Conservation (phyloP, 2,113 vertebrate species). For the Pitta sordida region DNA sequence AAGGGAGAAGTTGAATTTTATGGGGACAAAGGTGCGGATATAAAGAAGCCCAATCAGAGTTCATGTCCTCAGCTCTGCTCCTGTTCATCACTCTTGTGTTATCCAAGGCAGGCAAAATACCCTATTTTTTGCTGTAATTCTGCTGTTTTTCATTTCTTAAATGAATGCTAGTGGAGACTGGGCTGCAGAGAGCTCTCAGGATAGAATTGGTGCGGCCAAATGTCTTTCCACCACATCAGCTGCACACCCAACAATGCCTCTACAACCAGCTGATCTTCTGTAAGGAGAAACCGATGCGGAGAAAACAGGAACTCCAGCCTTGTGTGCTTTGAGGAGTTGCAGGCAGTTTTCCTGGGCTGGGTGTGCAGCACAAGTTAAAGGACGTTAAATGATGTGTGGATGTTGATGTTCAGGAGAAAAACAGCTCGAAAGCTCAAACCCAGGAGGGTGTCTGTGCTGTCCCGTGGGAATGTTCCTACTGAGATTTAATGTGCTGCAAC, state of each 20-base stretch:
- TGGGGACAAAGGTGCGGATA: background rate
- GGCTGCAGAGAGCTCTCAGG: background rate
- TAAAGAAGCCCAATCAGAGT: background rate
- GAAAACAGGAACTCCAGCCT: background rate
- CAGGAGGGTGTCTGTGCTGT: background rate
- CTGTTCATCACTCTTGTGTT: background rate
- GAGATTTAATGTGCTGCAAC: background rate
- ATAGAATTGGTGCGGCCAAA: fast-evolving
- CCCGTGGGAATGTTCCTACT: background rate
- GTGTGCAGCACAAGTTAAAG: background rate
- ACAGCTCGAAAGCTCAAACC: background rate
- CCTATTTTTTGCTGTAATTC: background rate
- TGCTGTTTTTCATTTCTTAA: background rate
- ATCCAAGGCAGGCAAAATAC: background rate
- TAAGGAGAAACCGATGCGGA: background rate
- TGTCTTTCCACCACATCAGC: background rate
- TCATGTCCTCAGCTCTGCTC: fast-evolving
- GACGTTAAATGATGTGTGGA: background rate
- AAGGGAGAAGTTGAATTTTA: background rate
- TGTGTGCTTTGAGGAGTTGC: background rate
- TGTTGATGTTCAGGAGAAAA: background rate
- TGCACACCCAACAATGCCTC: background rate
- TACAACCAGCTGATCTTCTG: background rate
- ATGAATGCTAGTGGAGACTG: background rate
- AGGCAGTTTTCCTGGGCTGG: background rate